Conservation (phyloP, 2,888 invertebrate species). For the Diogma glabrata region DNA sequence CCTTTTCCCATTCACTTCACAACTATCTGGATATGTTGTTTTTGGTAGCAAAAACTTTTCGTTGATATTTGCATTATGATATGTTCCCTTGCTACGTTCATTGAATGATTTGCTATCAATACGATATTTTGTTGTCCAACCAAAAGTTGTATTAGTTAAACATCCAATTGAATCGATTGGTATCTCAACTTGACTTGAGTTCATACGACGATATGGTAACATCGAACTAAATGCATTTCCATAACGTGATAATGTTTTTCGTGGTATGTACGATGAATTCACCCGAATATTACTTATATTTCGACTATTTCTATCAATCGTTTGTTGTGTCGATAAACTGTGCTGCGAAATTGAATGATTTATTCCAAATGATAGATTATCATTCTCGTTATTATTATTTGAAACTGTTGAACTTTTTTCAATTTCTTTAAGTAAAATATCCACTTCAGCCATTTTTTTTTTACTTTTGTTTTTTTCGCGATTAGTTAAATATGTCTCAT, state of each 20-base stretch:
- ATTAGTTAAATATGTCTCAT: too few species aligned
- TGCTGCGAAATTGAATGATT: conserved; percentile 6
- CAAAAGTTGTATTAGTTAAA: conserved; percentile 15
- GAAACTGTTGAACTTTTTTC: background rate
- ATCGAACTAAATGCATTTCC: conserved; percentile 13
- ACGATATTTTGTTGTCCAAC: conserved; percentile 13
- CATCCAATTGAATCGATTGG: conserved; percentile 15
- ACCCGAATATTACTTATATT: conserved; percentile 10
- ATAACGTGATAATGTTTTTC: conserved; percentile 14
- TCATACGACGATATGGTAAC: conserved; percentile 8
- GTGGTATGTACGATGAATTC: conserved; percentile 15
- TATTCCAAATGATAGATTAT: background rate
- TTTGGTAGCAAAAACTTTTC: conserved; percentile 7
- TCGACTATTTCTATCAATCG: background rate
- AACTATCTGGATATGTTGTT: conserved; percentile 13
- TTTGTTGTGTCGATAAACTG: conserved; percentile 5
- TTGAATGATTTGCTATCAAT: background rate
- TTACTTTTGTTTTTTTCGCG: too few species aligned
- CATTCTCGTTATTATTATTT: conserved; percentile 7
- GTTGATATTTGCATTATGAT: background rate
- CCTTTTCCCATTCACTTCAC: conserved; percentile 15
- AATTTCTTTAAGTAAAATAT: conserved; percentile 3
- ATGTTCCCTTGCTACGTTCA: background rate
- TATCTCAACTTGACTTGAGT: conserved; percentile 10
- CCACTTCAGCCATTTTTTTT: conserved; percentile 4